phyloP scores from a whole-genome alignment of 1,140 invertebrate species.

The Chrysomallon squamiferum region DNA sequence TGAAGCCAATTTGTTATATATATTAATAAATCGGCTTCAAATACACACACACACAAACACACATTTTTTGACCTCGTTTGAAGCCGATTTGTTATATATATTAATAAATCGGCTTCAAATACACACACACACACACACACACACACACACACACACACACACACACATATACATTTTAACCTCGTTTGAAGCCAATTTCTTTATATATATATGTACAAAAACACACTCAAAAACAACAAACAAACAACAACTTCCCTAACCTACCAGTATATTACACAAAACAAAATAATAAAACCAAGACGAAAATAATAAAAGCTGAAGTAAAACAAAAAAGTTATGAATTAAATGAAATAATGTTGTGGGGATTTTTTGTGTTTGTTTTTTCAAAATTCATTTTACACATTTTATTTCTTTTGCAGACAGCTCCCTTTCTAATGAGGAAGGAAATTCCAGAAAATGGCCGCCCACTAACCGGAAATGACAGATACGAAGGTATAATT shows the following conservation, averaged over 20 bases:
- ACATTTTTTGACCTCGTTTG: too few species aligned
- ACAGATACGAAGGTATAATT: constrained; percentile 77
- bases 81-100: too few species aligned
- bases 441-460: constrained; percentile 25
- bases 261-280: neutral
- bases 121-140: constrained; percentile 3
- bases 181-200: neutral
- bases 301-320: neutral
- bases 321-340: neutral
- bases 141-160: neutral
- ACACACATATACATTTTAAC: neutral
- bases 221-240: neutral
- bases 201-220: neutral
- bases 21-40: too few species aligned
- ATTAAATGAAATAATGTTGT: too few species aligned
- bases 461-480: constrained; percentile 29
- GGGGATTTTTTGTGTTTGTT: too few species aligned
- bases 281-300: neutral
- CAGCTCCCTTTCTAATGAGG: constrained; percentile 34
- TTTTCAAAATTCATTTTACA: neutral
- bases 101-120: too few species aligned
- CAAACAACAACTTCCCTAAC: neutral
- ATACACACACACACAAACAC: too few species aligned
- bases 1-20: too few species aligned
- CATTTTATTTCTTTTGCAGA: constrained; percentile 26